These are phyloP conservation scores for Cyclophora punctaria DNA, from an alignment of 2,888 invertebrate species.

Conservation along the genomic window DNA sequence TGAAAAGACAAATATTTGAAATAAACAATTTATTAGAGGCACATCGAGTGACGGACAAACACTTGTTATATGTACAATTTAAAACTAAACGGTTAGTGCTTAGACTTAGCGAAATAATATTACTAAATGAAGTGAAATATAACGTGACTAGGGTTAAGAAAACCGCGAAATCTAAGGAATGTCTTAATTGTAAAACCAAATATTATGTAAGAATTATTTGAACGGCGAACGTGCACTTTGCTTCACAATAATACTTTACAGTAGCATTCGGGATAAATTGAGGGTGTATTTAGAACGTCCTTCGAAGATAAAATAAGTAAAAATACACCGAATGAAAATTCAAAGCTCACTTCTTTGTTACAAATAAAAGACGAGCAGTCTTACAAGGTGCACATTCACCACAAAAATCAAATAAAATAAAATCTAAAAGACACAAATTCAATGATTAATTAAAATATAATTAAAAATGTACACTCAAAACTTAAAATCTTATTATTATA, in stretches of 20 bases:
- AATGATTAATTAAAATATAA: not conserved
- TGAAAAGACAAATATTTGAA: constrained; percentile 25
- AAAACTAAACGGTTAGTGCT: constrained; percentile 33
- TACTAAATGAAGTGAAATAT: constrained; percentile 34
- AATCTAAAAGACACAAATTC: constrained; percentile 2
- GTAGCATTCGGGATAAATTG: not conserved
- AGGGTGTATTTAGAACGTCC: not conserved
- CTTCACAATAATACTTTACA: not conserved
- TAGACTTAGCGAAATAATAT: constrained; percentile 27
- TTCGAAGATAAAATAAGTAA: not conserved
- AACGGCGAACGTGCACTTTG: not conserved
- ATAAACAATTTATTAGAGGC: constrained; percentile 66
- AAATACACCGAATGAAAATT: not conserved
- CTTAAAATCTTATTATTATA: constrained; percentile 5
- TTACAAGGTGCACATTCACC: not conserved
- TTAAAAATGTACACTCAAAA: not conserved
- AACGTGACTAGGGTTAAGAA: constrained; percentile 47
- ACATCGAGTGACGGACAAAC: constrained; percentile 51
- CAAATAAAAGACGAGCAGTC: not conserved
- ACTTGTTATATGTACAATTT: constrained; percentile 42
- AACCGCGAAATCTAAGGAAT: constrained; percentile 30
- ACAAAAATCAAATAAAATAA: constrained; percentile 22
- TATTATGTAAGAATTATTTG: constrained; percentile 18
- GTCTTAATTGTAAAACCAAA: constrained; percentile 25
- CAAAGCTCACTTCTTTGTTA: not conserved